Conservation (phyloP, 2,797 vertebrate species). For the Antennarius maculatus region DNA sequence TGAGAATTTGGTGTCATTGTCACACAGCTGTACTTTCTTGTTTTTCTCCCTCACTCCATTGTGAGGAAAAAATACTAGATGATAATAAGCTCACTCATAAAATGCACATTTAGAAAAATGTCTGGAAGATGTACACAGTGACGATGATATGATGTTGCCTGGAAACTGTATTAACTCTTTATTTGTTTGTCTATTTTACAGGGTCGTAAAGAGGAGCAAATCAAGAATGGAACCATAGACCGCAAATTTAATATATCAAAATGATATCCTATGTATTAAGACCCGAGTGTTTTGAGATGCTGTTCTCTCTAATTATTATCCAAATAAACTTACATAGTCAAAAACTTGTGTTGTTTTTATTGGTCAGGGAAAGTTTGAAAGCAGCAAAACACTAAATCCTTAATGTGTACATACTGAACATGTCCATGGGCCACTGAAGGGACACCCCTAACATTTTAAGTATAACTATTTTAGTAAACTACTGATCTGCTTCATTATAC, state of each 20-base stretch:
- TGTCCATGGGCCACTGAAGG: background rate
- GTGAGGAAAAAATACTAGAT: slow-evolving; percentile 28
- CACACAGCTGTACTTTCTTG: slow-evolving; percentile 42
- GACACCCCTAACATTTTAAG: too few species aligned
- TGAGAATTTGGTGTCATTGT: slow-evolving; percentile 57
- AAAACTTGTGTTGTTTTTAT: slow-evolving; percentile 44
- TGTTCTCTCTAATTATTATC: slow-evolving; percentile 67
- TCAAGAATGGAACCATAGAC: slow-evolving; percentile 83
- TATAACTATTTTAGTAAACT: background rate
- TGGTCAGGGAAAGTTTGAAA: slow-evolving; percentile 14
- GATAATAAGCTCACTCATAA: slow-evolving; percentile 50
- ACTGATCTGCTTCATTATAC: background rate
- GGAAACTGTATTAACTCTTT: slow-evolving; percentile 55
- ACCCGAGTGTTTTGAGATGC: slow-evolving; percentile 57
- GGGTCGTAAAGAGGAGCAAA: slow-evolving; percentile 84
- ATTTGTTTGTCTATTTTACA: slow-evolving; percentile 72
- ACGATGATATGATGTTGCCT: slow-evolving; percentile 53
- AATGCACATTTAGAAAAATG: slow-evolving; percentile 46
- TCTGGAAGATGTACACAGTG: slow-evolving; percentile 34
- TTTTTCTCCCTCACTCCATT: slow-evolving; percentile 17
- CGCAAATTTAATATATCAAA: slow-evolving; percentile 72
- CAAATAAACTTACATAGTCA: slow-evolving; percentile 75
- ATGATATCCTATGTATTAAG: slow-evolving; percentile 70
- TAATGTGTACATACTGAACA: background rate
- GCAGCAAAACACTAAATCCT: background rate